These are phyloP conservation scores for Galago senegalensis DNA, from an alignment of 2,797 vertebrate genomes.

Conservation along the genomic window DNA sequence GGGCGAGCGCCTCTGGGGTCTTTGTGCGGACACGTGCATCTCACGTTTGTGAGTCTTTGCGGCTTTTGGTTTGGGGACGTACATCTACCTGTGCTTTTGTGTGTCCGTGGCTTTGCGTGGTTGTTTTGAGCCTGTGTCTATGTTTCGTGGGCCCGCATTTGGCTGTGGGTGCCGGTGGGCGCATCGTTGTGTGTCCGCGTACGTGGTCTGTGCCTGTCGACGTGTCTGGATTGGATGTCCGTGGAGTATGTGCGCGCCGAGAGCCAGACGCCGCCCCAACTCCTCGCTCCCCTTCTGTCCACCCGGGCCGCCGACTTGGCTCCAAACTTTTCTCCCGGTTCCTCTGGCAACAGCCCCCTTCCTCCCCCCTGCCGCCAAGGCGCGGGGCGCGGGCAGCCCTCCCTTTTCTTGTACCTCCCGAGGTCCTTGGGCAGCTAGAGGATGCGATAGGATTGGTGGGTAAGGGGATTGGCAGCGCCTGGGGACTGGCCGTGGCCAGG, in stretches of 20 bases:
- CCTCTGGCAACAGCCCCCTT: constrained; percentile 30
- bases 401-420: not conserved
- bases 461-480: not conserved
- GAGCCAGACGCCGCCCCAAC: constrained; percentile 58
- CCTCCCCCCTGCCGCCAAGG: not conserved
- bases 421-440: not conserved
- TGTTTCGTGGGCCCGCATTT: not conserved
- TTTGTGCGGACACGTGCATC: constrained; percentile 80
- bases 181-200: constrained; percentile 27
- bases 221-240: constrained; percentile 76
- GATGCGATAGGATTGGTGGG: not conserved
- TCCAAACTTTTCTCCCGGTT: constrained; percentile 81
- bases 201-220: constrained; percentile 71
- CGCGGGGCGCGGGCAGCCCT: not conserved
- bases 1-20: constrained; percentile 66
- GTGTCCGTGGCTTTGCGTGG: not conserved
- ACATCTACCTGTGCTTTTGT: constrained; percentile 59
- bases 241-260: not conserved
- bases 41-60: constrained; percentile 64
- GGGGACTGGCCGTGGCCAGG: not conserved
- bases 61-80: not conserved
- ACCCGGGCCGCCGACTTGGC: constrained; percentile 52
- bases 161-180: constrained; percentile 39
- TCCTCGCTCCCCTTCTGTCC: constrained; percentile 11
- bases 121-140: not conserved